Evolutionary conservation across 1,140 invertebrate species (phyloP).

Genomic region (Ridgeia piscesae): DNA sequence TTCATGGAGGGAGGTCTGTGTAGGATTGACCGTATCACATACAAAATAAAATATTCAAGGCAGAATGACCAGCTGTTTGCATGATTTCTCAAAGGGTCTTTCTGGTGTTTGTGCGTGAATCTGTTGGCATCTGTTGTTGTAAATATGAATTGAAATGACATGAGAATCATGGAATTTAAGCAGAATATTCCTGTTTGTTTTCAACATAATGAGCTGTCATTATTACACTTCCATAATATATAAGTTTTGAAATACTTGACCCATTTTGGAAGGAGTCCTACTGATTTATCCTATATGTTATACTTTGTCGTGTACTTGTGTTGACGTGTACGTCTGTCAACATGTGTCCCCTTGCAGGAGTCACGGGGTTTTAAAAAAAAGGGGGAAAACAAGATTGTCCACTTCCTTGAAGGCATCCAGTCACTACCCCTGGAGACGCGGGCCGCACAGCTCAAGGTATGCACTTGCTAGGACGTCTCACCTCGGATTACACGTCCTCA

Average conservation of each 20-base stretch:
- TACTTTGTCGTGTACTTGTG: too few relatives aligned
- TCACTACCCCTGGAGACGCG: constrained; percentile 31
- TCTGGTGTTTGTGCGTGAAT: neutral
- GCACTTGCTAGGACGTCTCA: too few relatives aligned
- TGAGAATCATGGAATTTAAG: constrained; percentile 13
- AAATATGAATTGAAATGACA: too few relatives aligned
- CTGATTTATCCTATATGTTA: too few relatives aligned
- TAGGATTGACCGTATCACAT: neutral
- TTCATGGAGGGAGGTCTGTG: neutral
- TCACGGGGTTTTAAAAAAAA: too few relatives aligned
- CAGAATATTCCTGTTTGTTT: too few relatives aligned
- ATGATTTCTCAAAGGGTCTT: neutral
- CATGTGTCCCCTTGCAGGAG: neutral
- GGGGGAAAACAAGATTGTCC: constrained; percentile 28
- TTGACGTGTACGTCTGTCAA: neutral
- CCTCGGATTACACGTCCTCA: too few relatives aligned
- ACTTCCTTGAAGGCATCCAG: constrained; percentile 32
- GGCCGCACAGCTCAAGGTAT: constrained; percentile 31
- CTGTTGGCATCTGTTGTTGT: constrained; percentile 14
- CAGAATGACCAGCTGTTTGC: neutral
- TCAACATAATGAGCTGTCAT: too few relatives aligned
- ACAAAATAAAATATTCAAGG: neutral
- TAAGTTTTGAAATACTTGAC: too few relatives aligned
- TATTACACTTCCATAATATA: too few relatives aligned
- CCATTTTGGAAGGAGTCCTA: too few relatives aligned